phyloP scores from a whole-genome alignment of 1,140 invertebrate species.

The Leptinotarsa lineolata region DNA sequence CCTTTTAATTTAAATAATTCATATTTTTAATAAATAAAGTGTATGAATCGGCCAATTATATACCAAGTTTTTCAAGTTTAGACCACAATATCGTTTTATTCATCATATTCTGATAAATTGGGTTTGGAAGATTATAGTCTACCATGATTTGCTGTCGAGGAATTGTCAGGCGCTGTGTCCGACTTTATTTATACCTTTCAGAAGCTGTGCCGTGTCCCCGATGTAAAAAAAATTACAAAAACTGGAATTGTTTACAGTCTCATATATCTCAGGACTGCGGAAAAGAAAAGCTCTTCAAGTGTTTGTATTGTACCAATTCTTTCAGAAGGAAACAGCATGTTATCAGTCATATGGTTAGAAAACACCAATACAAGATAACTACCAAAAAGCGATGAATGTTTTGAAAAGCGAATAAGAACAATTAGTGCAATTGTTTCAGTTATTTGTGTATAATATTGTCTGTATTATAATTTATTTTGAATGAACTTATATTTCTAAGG shows the following conservation, averaged over 20 bases:
- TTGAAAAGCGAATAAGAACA: no score
- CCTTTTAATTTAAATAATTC: no score
- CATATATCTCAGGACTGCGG: conserved; percentile 39
- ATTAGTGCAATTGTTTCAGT: no score
- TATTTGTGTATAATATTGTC: no score
- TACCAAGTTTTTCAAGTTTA: no score
- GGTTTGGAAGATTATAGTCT: background rate
- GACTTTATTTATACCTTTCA: background rate
- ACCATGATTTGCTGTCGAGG: no score
- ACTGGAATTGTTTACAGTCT: conserved; percentile 32
- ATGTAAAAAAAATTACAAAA: conserved; percentile 40
- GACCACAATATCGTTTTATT: background rate
- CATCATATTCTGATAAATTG: background rate
- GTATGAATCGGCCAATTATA: no score
- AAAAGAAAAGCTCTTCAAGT: conserved; percentile 37
- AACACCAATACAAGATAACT: conserved; percentile 12
- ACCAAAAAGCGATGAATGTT: no score
- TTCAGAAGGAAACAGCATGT: conserved; percentile 39
- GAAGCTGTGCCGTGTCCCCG: conserved; percentile 27
- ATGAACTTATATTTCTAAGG: no score
- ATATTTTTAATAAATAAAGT: no score
- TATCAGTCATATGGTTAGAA: conserved; percentile 27
- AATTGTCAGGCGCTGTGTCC: no score
- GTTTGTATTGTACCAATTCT: conserved; percentile 26
- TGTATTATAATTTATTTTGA: no score